Evolutionary conservation across 2,113 vertebrate species (phyloP).

Genomic region (Corythornis vintsioides): DNA sequence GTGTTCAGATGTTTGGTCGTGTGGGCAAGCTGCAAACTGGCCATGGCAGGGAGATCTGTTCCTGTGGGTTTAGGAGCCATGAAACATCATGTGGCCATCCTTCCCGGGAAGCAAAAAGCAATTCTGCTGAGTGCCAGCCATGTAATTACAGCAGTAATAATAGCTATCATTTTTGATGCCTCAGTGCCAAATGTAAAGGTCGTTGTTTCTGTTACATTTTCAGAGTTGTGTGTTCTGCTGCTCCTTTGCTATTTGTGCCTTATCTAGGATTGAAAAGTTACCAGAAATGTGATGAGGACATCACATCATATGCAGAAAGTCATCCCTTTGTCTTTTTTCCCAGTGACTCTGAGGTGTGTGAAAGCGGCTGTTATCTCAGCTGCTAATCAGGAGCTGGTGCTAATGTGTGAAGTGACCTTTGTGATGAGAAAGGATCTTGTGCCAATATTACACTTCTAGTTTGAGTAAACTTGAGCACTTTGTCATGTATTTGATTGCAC

Average conservation of each 20-base stretch:
- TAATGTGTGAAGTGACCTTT: conserved; percentile 17
- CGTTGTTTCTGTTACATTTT: not conserved
- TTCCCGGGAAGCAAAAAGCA: not conserved
- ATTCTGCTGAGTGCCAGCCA: not conserved
- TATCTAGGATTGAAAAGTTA: conserved; percentile 19
- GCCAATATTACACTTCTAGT: not conserved
- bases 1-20: not conserved
- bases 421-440: not conserved
- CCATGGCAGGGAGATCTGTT: not conserved
- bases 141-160: conserved; percentile 14
- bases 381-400: conserved; percentile 27
- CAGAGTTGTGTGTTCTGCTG: not conserved
- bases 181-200: not conserved
- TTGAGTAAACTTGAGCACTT: conserved; percentile 17
- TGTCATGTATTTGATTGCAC: not conserved
- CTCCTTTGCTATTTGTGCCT: not conserved
- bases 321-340: not conserved
- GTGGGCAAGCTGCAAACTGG: not conserved
- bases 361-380: not conserved
- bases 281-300: not conserved
- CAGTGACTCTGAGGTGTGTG: not conserved
- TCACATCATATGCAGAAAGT: not conserved
- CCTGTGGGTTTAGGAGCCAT: not conserved
- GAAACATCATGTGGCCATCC: not conserved
- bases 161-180: conserved; percentile 24